These are phyloP conservation scores for Mesoclemmys tuberculata DNA, from an alignment of 2,113 vertebrate species.

Conservation along the genomic window DNA sequence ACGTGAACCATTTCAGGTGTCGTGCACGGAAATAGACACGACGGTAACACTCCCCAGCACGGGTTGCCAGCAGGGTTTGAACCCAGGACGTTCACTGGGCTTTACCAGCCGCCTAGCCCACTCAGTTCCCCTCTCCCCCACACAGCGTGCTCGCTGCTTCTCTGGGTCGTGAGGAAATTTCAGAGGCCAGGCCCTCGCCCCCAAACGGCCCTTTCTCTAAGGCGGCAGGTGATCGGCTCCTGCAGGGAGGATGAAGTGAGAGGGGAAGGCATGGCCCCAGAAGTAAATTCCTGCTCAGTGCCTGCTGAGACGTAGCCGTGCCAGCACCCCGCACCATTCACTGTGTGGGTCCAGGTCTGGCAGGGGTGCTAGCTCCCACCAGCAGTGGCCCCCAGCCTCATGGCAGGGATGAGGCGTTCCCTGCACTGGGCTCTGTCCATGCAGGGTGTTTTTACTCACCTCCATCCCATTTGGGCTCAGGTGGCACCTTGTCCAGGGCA, in stretches of 20 bases:
- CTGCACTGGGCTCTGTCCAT: background rate
- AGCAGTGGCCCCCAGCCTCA: rapidly evolving
- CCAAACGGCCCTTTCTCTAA: too few species aligned
- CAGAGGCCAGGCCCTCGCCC: background rate
- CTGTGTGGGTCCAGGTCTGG: background rate
- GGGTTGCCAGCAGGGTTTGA: background rate
- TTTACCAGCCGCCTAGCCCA: background rate
- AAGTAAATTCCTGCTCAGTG: background rate
- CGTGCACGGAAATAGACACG: background rate
- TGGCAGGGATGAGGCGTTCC: background rate
- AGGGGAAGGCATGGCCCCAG: background rate
- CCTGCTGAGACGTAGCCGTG: background rate
- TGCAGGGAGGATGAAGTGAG: too few species aligned
- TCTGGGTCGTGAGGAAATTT: background rate
- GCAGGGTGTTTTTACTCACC: background rate
- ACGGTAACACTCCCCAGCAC: background rate
- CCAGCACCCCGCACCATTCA: too few species aligned
- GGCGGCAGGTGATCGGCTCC: too few species aligned
- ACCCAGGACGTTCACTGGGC: background rate
- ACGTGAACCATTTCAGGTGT: background rate
- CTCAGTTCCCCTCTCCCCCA: background rate
- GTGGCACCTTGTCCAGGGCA: too few species aligned
- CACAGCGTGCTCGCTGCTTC: background rate
- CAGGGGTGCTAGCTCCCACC: rapidly evolving
- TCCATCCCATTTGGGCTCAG: background rate